These are phyloP conservation scores for Onychomys torridus DNA, from an alignment of 2,797 vertebrate species.

Conservation along the genomic window DNA sequence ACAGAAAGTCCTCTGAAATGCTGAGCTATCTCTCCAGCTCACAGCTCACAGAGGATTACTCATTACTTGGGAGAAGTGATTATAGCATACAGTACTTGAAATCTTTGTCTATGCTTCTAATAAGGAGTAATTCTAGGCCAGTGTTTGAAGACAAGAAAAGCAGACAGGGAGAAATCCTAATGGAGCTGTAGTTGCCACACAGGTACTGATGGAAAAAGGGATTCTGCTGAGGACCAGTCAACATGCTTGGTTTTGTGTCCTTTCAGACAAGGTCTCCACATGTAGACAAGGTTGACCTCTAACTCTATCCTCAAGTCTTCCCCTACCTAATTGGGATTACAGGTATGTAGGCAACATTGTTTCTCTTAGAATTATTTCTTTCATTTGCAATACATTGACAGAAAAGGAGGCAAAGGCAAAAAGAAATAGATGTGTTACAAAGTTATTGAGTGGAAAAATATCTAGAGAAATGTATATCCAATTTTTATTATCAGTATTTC, in stretches of 20 bases:
- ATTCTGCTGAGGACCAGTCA: neutral
- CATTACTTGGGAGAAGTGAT: neutral
- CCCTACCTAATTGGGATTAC: neutral
- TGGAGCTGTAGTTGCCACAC: neutral
- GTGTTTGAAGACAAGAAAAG: neutral
- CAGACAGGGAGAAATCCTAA: neutral
- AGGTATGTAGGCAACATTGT: neutral
- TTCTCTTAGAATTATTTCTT: neutral
- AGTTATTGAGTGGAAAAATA: neutral
- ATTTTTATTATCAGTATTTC: slow-evolving; percentile 18
- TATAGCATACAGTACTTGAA: neutral
- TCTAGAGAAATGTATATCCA: slow-evolving; percentile 24
- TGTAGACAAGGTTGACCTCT: neutral
- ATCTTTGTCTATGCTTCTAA: neutral
- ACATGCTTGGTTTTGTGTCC: neutral
- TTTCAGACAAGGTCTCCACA: neutral
- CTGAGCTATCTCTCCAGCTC: neutral
- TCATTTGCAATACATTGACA: neutral
- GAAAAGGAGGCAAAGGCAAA: neutral
- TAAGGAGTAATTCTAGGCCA: neutral
- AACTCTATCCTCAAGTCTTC: neutral
- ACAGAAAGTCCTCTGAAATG: neutral
- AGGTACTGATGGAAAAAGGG: neutral
- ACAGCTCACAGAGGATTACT: neutral
- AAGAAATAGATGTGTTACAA: neutral